Evolutionary conservation across 2,797 vertebrate species (phyloP), one percentile per base, ranked within the genome.

Genomic region (Takifugu ocellatus): DNA sequence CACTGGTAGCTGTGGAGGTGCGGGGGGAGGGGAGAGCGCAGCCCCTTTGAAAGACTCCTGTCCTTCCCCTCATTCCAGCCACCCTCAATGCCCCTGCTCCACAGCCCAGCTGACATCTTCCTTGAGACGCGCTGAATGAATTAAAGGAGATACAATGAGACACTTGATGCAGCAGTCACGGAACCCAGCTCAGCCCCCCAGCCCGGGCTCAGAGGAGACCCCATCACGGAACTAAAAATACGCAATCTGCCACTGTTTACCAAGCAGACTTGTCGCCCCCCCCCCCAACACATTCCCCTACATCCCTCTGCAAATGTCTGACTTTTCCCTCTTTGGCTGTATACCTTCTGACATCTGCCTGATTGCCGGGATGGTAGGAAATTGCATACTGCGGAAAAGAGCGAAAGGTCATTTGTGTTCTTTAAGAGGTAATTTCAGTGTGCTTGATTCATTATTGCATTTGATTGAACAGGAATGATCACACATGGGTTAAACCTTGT

Each of bases 111-210:
- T 98, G 95, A 98, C 95, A 94, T 97, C 94, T 97, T 96, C 92
- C 93, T 96, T 94, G 91, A 96, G 94, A 94, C 93, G 93, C 70
- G 70, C 79, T 85, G 94, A 94, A 96, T 96, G 94, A 96, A 96
- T 97, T 96, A 96, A 83, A 94, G 91, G 87, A 94, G 93, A 93
- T 92, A 96, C 94, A 98, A 95, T 96, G 92, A 95, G 93, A 95
- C 90, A 95, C 94, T 98, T 98, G 94, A 96, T 96, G 93, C 93
- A 94, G 93, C 93, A 96, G 93, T 96, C 92, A 94, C 94, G 93
- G 92, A 94, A 94, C 92, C 92, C 92, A 36, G 49, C 72, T 79
- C 61, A 80, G 74, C 81, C 83, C 81, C 78, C 56, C 49, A 85
- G 76, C 79, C 90, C 89, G 66, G 90, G 89, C 92, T 95, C 94